Evolutionary conservation across 2,797 vertebrate genomes (phyloP), one percentile per base, ranked within the genome.

Genomic region (Paedocypris micromegethes): DNA sequence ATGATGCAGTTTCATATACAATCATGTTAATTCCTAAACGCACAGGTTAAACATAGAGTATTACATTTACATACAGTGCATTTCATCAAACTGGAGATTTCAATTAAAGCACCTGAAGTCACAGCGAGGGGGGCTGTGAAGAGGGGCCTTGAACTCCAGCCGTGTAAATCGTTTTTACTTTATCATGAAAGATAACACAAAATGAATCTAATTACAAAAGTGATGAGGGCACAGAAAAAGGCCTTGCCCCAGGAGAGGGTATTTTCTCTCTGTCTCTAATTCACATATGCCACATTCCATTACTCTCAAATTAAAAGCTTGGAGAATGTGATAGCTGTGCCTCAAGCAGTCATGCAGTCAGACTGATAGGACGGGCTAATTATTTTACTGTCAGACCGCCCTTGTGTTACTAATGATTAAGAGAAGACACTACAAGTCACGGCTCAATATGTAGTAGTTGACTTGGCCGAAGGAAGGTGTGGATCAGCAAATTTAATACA

Each of bases 301-400:
- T 61, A 55, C 74, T 73, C 82, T 89, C 86, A 87, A 89, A 90
- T 90, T 88, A 85, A 89, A 90, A 87, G 83, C 70, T 77, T 58
- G 63, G 74, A 72, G 74, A 86, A 81, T 79, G 73, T 86, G 88
- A 88, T 87, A 83, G 84, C 80, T 87, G 88, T 55, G 74, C 83
- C 81, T 72, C 81, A 47, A 86, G 83, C 85, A 85, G 83, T 87
- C 85, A 88, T 82, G 84, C 85, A 85, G 82, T 85, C 81, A 80
- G 72, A 77, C 77, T 85, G 86, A 88, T 86, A 84, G 85, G 83
- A 84, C 62, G 80, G 72, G 79, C 80, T 87, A 86, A 89, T 88
- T 87, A 88, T 87, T 89, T 86, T 81, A 74, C 79, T 85, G 78
- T 87, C 85, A 81, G 82, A 84, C 85, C 85, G 69, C 72, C 68